Base-by-base conservation (phyloP, 2,113 vertebrate genomes). In the Crypturellus undulatus region DNA sequence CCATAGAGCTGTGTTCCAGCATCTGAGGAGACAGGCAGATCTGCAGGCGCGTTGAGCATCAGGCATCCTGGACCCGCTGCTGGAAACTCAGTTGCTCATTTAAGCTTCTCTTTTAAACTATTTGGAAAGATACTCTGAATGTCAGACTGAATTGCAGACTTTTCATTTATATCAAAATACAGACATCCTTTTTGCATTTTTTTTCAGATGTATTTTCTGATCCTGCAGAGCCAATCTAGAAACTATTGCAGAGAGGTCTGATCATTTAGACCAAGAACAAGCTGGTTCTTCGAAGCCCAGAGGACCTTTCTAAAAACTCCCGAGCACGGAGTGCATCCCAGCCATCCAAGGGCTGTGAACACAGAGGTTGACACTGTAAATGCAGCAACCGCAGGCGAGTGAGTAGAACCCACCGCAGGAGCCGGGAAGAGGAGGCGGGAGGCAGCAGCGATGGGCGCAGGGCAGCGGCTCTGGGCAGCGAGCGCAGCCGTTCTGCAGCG, bases 261-360 rank as follows among this genome's bases (percentile, higher is more conserved):
- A 8, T 78, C 20, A 13, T 67, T 87, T 67, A 63, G 51, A 62
- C 16, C 38, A 63, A 30, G 51, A 87, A 17, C 21, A 68, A 34
- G 4, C 26, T 71, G 24, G 16, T 42, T 28, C 10, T 32, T n/a
- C 78, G 56, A 45, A 4, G 9, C 15, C n/a, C 77, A 42, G 42
- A 36, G 22, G 56, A 49, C 64, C 22, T 86, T 84, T 42, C 49
- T 51, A 12, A n/a, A 21, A 47, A 10, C 19, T 47, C 47, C 47
- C 47, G 47, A 47, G 19, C 18, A 9, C 47, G 19, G 47, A 20
- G 4, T 40, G 75, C 87, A 43, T 81, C 58, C 49, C 56, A 64
- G 0, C 45, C 26, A 4, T 0, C 54, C 73, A 43, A 45, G 16
- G 24, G 12, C 59, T 8, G 0, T 4, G 34, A 36, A 30, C 1